Evolutionary conservation across 2,797 vertebrate species (phyloP), one percentile per base, ranked within the genome.

Genomic region (Chelmon rostratus): DNA sequence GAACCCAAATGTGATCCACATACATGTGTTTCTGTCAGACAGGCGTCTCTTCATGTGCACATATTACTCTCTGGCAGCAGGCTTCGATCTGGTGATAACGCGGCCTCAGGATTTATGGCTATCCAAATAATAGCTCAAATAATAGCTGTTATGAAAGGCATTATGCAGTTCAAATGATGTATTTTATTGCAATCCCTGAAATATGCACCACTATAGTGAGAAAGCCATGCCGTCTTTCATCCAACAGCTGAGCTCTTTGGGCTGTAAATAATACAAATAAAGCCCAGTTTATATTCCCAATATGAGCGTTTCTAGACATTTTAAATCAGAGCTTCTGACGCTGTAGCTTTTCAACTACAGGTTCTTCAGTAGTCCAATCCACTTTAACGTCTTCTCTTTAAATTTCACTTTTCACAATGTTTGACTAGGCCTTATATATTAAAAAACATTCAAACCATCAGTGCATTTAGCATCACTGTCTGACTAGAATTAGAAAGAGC

Each of bases 91-190:
- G 75, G 44, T 68, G 76, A 86, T 59, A 82, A 67, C 66, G 25
- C 7, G 2, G 53, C 64, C 25, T 63, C 18, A 23, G 13, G 52
- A 89, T 86, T 83, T 76, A 88, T 69, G 65, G 68, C 47, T 23
- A 44, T 68, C 64, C 73, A 78, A 79, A 84, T 58, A 73, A 78
- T 75, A 52, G 63, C 77, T 76, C 47, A 81, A 71, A 88, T 90
- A 84, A 90, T 68, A 37, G 81, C 83, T 54, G 76, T 76, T 49
- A 74, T 67, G 35, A 85, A 76, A 63, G 23, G 44, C 75, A 67
- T 90, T 76, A 78, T 73, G 75, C 50, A 65, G 61, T 83, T 81
- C 31, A 87, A 88, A 85, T 82, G 71, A 87, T 87, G 83, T 46
- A 63, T 89, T 79, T 87, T 82, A 85, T 85, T 86, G 78, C 77